These are phyloP conservation scores for Anhinga anhinga DNA, from an alignment of 2,113 vertebrate species.

Conservation along the genomic window DNA sequence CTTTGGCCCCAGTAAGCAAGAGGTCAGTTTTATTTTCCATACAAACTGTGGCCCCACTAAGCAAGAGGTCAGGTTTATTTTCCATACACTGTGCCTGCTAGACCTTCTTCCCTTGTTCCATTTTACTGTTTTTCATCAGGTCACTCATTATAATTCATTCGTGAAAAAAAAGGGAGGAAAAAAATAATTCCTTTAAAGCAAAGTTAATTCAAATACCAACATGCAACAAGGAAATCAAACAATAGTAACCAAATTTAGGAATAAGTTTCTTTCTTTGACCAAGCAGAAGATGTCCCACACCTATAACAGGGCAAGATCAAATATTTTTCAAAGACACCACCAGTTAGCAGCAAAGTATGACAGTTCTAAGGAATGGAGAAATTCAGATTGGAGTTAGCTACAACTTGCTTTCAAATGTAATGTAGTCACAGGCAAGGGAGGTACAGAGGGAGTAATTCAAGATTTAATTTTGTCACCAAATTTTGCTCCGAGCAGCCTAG, in stretches of 20 bases:
- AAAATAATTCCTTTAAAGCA: slow-evolving; percentile 8
- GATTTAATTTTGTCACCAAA: background rate
- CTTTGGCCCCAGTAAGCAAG: slow-evolving; percentile 20
- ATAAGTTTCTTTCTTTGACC: background rate
- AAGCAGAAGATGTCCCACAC: background rate
- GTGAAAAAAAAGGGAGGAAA: background rate
- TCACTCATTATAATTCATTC: background rate
- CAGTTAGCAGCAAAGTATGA: background rate
- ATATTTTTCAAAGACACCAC: background rate
- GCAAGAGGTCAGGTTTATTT: slow-evolving; percentile 49
- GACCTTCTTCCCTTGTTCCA: slow-evolving; percentile 24
- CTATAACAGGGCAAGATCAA: background rate
- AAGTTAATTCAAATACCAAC: slow-evolving; percentile 34
- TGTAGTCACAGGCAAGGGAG: background rate
- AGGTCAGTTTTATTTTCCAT: slow-evolving; percentile 48
- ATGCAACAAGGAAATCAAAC: background rate
- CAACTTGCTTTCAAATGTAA: background rate
- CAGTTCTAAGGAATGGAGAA: background rate
- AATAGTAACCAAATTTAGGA: background rate
- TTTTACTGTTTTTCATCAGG: slow-evolving; percentile 40
- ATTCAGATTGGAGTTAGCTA: background rate
- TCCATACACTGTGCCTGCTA: background rate
- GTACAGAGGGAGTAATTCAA: background rate
- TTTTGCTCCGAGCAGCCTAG: background rate
- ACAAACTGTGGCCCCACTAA: slow-evolving; percentile 24